phyloP scores from a whole-genome alignment of 2,888 invertebrate genomes.

The Drosophila fungiperda region DNA sequence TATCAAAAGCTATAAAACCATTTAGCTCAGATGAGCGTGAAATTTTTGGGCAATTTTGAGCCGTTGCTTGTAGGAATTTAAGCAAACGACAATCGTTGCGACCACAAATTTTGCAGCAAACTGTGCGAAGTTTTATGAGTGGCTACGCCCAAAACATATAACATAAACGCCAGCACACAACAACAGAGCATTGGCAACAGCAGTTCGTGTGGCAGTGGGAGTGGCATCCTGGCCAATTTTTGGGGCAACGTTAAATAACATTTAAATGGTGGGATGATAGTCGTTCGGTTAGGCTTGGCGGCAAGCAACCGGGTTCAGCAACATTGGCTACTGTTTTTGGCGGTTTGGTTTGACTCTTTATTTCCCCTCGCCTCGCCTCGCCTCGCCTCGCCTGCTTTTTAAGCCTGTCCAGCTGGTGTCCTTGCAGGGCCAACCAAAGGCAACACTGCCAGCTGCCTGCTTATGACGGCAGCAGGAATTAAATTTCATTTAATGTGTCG shows the following conservation, averaged over 20 bases:
- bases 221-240: slow-evolving; percentile 49
- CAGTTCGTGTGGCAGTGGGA: slow-evolving; percentile 11
- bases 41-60: slow-evolving; percentile 53
- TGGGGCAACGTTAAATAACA: slow-evolving; percentile 74
- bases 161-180: slow-evolving; percentile 24
- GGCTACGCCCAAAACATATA: slow-evolving; percentile 39
- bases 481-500: slow-evolving; percentile 79
- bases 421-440: slow-evolving; percentile 16
- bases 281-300: neutral
- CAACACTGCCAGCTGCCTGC: slow-evolving; percentile 50
- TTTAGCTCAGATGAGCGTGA: slow-evolving; percentile 78
- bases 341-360: slow-evolving; percentile 41
- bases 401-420: slow-evolving; percentile 68
- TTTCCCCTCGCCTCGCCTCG: neutral
- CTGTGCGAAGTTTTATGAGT: slow-evolving; percentile 71
- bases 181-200: slow-evolving; percentile 8
- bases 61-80: slow-evolving; percentile 53
- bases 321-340: slow-evolving; percentile 61
- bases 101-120: slow-evolving; percentile 70
- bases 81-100: slow-evolving; percentile 48
- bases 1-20: slow-evolving; percentile 76
- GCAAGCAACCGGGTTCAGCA: slow-evolving; percentile 59
- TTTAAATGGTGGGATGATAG: slow-evolving; percentile 60
- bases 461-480: slow-evolving; percentile 77
- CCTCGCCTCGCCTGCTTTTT: slow-evolving; percentile 36